These are phyloP conservation scores for Mesorhabditis spiculigera DNA, from an alignment of 2,888 invertebrate genomes.

Conservation along the genomic window DNA sequence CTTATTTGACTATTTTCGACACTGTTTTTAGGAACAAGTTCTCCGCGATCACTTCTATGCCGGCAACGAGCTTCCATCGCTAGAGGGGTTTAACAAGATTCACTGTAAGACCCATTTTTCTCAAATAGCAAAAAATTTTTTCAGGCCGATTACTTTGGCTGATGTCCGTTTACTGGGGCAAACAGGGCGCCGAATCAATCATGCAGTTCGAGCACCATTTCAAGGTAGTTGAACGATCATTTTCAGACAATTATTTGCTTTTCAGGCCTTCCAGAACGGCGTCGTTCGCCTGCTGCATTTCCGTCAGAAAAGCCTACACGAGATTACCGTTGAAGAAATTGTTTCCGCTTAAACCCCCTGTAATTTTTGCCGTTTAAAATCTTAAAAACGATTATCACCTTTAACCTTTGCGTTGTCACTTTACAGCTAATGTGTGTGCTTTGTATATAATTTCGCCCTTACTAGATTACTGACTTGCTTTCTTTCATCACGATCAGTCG, in stretches of 20 bases:
- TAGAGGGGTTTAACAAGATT: neutral
- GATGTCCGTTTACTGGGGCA: neutral
- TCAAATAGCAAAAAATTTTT: neutral
- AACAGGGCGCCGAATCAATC: conserved; percentile 1
- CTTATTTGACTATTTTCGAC: too few species aligned
- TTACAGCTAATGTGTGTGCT: too few species aligned
- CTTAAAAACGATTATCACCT: too few species aligned
- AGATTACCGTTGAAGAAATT: neutral
- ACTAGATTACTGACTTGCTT: too few species aligned
- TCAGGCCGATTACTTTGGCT: neutral
- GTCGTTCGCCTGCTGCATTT: conserved; percentile 1
- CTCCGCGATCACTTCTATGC: neutral
- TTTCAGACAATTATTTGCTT: neutral
- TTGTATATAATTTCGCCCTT: too few species aligned
- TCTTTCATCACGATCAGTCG: too few species aligned
- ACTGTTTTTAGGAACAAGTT: neutral
- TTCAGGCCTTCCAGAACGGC: conserved; percentile 1
- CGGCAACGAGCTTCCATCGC: neutral
- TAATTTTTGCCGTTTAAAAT: too few species aligned
- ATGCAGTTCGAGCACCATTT: neutral
- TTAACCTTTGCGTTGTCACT: too few species aligned
- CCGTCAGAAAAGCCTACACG: conserved; percentile 1
- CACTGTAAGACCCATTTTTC: conserved; percentile 1
- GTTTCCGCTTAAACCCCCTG: too few species aligned
- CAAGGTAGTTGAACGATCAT: neutral